Evolutionary conservation across 2,888 invertebrate genomes (phyloP).

Genomic region (Harpalus rubripes): DNA sequence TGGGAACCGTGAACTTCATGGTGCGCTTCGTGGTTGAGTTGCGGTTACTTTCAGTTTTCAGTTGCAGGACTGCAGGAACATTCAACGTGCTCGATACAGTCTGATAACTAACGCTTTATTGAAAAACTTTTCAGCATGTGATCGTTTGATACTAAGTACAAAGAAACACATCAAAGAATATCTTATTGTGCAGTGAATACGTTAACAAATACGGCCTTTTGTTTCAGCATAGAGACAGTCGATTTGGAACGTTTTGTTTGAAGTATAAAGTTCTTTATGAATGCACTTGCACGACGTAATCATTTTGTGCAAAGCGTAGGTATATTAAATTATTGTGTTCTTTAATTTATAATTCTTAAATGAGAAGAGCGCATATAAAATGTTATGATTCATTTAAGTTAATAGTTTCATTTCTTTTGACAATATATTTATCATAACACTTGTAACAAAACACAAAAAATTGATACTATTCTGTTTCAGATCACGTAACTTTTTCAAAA

Average conservation of each 20-base stretch:
- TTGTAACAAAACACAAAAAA: no score
- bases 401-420: neutral
- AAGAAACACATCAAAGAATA: constrained; percentile 31
- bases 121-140: constrained; percentile 8
- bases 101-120: constrained; percentile 8
- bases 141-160: constrained; percentile 24
- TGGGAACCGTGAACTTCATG: constrained; percentile 65
- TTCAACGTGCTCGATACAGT: neutral
- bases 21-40: constrained; percentile 23
- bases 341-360: neutral
- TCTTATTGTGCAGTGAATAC: constrained; percentile 16
- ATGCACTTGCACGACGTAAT: neutral
- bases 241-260: neutral
- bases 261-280: neutral
- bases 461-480: no score
- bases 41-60: constrained; percentile 39
- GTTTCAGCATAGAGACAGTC: neutral
- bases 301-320: neutral
- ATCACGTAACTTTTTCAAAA: no score
- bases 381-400: neutral
- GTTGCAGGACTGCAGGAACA: no score
- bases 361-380: neutral
- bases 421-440: no score
- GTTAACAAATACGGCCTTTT: constrained; percentile 2
- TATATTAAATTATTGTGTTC: neutral